Base-by-base conservation (phyloP, 2,888 invertebrate genomes). In the Dioctria rufipes region DNA sequence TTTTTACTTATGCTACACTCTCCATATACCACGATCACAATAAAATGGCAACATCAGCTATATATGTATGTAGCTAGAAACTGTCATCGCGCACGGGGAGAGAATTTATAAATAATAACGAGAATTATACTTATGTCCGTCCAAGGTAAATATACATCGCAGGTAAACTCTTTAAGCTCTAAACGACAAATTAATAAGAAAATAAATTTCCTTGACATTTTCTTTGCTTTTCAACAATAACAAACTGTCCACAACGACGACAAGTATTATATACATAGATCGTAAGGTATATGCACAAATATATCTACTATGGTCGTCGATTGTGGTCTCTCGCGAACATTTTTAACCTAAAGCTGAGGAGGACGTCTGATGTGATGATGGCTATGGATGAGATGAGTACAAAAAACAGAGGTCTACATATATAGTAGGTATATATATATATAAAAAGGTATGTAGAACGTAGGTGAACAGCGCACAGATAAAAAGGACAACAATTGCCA, bases 91-190 rank as follows among this genome's bases (percentile, higher is more conserved):
- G 25, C 25, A 25, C 25, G 25, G 25, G 25, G 25, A 25, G 40
- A 11, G 66, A 66, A 66, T 66, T 66, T 66, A 66, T 66, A 66
- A 66, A 66, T 66, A 66, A 66, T 66, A 66, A 40, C 66, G 42
- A 66, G 66, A 42, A 63, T 39, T 25, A 25, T 25, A 25, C 25
- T 25, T 25, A 25, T 25, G 49, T 6, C 39, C 13, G 66, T 66
- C 9, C 25, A 66, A 9, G 42, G 13, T 40, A 66, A 66, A 66
- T 42, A n/a, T 66, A 42, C 54, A 54, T n/a, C 1, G 54, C 54
- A 54, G 54, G 8, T 54, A 25, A 25, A n/a, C 54, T 54, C 3
- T 8, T 54, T 54, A 54, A 54, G n/a, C 54, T 54, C n/a, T 54
- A 54, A 54, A 54, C 54, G 54, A 54, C 54, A 54, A 54, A 54